A percentile compares a stretch with the other conserved stretches of the same genome.
Evolutionary conservation across 2,888 invertebrate species (phyloP).

Genomic region (Plagodis pulveraria): DNA sequence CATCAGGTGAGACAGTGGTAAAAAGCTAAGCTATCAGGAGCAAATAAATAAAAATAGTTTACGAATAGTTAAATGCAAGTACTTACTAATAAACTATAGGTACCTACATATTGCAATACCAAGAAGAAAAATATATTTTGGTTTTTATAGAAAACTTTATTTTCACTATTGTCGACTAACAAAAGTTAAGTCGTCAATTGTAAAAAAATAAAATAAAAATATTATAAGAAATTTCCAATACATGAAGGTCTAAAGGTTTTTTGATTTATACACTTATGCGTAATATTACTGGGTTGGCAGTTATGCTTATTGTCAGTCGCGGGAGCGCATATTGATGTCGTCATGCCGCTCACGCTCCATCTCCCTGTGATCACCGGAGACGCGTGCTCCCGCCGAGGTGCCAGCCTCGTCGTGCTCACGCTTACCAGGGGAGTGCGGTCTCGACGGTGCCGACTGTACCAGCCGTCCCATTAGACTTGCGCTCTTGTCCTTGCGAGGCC

Average conservation of each 20-base stretch:
- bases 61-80: too few relatives aligned
- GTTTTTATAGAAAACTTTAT: constrained; percentile 65
- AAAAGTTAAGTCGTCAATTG: constrained; percentile 76
- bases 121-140: constrained; percentile 7
- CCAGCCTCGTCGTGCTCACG: constrained; percentile 76
- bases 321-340: constrained; percentile 75
- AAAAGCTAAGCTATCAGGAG: too few relatives aligned
- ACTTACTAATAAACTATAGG: too few relatives aligned
- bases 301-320: constrained; percentile 51
- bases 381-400: constrained; percentile 73
- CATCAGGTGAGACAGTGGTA: too few relatives aligned
- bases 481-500: constrained; percentile 86
- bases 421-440: constrained; percentile 68
- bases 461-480: constrained; percentile 85
- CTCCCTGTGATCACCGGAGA: constrained; percentile 78
- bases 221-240: constrained; percentile 72
- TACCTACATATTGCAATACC: too few relatives aligned
- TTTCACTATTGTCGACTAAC: constrained; percentile 77
- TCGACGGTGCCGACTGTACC: constrained; percentile 85
- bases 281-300: constrained; percentile 23
- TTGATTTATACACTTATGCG: constrained; percentile 51
- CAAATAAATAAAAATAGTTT: too few relatives aligned
- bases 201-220: constrained; percentile 72
- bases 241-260: constrained; percentile 63
- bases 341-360: constrained; percentile 76